These are phyloP conservation scores for Protaetia brevitarsis DNA, from an alignment of 1,140 invertebrate genomes.

Conservation along the genomic window DNA sequence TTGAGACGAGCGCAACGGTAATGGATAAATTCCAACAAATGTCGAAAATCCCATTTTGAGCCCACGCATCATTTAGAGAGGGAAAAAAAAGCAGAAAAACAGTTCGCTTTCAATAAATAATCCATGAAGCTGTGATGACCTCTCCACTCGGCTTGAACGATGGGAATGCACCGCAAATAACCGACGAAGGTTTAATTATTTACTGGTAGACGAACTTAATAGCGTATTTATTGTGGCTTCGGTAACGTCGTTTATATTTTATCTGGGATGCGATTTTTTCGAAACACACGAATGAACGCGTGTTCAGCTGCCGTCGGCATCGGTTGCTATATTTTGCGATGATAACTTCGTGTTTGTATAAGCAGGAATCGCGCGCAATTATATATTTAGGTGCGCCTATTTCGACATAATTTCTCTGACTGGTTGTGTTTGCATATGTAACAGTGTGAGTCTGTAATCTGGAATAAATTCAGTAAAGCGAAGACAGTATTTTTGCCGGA, in stretches of 20 bases:
- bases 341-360: too few species aligned
- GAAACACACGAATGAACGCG: too few species aligned
- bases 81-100: slow-evolving; percentile 5
- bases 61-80: slow-evolving; percentile 6
- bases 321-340: too few species aligned
- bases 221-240: background rate
- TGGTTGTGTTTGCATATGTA: too few species aligned
- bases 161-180: slow-evolving; percentile 1
- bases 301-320: too few species aligned
- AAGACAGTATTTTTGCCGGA: too few species aligned
- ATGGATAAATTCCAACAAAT: background rate
- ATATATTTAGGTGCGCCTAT: too few species aligned
- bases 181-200: slow-evolving; percentile 11
- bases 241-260: background rate
- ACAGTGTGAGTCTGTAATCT: too few species aligned
- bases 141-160: background rate
- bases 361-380: too few species aligned
- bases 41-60: slow-evolving; percentile 4
- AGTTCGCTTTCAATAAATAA: background rate
- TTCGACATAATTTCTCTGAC: too few species aligned
- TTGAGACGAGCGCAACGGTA: background rate
- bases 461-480: too few species aligned
- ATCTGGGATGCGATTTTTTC: background rate
- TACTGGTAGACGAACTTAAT: background rate
- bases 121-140: background rate